Evolutionary conservation across 1,140 invertebrate genomes (phyloP).

Genomic region (Helicoverpa armigera): DNA sequence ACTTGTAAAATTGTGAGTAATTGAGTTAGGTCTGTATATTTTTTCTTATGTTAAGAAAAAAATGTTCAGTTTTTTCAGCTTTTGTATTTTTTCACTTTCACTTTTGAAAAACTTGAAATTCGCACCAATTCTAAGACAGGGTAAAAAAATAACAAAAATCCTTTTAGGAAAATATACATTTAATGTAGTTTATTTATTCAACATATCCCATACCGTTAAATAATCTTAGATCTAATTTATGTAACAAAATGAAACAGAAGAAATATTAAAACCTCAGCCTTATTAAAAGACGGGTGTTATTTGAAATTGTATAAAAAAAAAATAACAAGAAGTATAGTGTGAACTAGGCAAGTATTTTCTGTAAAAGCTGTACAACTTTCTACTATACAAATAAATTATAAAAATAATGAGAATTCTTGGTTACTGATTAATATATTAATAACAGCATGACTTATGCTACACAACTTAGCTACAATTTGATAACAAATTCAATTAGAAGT

Average conservation of each 20-base stretch:
- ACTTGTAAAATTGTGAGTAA: no score
- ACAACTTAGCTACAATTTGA: neutral
- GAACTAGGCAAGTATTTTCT: slow-evolving; percentile 46
- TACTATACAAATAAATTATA: slow-evolving; percentile 19
- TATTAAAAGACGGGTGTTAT: slow-evolving; percentile 60
- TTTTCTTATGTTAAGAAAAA: no score
- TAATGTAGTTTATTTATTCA: slow-evolving; percentile 61
- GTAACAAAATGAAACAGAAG: slow-evolving; percentile 56
- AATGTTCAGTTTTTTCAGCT: no score
- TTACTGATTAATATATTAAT: slow-evolving; percentile 19
- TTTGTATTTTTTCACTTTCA: no score
- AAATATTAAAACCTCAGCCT: slow-evolving; percentile 60
- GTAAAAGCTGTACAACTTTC: slow-evolving; percentile 7
- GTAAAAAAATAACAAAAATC: neutral
- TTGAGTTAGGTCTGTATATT: no score
- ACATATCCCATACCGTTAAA: slow-evolving; percentile 66
- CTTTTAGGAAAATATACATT: slow-evolving; percentile 63
- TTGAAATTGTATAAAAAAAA: slow-evolving; percentile 39
- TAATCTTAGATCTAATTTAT: slow-evolving; percentile 54
- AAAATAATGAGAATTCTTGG: slow-evolving; percentile 36
- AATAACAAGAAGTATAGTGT: slow-evolving; percentile 40
- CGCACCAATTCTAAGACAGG: neutral
- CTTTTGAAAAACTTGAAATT: no score
- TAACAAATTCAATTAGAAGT: slow-evolving; percentile 20
- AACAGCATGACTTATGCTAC: neutral